phyloP scores from a whole-genome alignment of 2,888 invertebrate genomes.

The Oligia strigilis region DNA sequence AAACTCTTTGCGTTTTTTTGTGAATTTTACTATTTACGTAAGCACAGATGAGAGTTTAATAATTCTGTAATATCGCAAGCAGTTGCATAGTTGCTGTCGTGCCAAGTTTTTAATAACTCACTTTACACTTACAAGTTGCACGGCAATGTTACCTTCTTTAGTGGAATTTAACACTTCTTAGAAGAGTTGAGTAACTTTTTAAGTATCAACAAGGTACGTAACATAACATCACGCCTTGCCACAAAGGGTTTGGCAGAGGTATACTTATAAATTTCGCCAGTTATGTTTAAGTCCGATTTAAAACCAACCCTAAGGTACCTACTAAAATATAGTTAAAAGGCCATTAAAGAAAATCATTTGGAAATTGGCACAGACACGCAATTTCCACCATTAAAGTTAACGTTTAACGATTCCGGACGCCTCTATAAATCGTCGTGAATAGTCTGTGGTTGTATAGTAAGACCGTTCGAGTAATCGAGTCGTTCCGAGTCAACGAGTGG shows the following conservation, averaged over 20 bases:
- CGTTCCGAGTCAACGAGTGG: constrained; percentile 54
- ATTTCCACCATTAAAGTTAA: constrained; percentile 13
- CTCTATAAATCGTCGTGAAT: constrained; percentile 35
- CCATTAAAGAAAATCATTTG: background rate
- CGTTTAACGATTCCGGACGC: constrained; percentile 16
- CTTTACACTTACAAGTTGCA: constrained; percentile 22
- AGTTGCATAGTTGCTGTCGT: constrained; percentile 7
- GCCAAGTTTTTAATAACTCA: constrained; percentile 40
- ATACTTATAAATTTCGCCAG: background rate
- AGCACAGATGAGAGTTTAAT: background rate
- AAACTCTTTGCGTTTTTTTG: background rate
- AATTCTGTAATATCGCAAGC: background rate
- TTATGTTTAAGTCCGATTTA: background rate
- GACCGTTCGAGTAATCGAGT: constrained; percentile 50
- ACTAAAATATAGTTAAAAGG: background rate
- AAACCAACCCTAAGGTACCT: background rate
- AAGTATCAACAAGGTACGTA: constrained; percentile 3
- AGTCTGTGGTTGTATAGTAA: constrained; percentile 35
- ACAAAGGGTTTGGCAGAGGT: background rate
- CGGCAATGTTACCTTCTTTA: constrained; percentile 19
- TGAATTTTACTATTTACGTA: background rate
- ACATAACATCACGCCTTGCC: background rate
- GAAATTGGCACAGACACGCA: constrained; percentile 9
- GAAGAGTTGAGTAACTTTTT: constrained; percentile 10
- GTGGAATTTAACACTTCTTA: constrained; percentile 12